These are phyloP conservation scores for Ectemnius lituratus DNA, from an alignment of 2,888 invertebrate species.

Conservation along the genomic window DNA sequence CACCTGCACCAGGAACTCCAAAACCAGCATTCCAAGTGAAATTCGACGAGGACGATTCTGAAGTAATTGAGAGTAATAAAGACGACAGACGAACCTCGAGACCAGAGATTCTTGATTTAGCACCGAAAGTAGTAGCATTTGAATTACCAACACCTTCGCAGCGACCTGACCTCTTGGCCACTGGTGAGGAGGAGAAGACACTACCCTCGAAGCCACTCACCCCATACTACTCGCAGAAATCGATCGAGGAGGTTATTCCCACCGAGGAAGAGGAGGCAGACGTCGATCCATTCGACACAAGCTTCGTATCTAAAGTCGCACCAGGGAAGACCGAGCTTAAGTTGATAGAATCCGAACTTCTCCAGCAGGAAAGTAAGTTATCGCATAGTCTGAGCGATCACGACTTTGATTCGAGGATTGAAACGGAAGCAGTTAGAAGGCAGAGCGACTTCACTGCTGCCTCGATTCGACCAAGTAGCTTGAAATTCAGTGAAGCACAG, in stretches of 20 bases:
- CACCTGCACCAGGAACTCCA: constrained; percentile 34
- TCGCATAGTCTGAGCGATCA: constrained; percentile 83
- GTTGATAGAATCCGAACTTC: constrained; percentile 80
- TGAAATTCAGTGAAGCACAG: constrained; percentile 47
- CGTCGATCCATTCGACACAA: constrained; percentile 85
- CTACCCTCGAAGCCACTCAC: constrained; percentile 85
- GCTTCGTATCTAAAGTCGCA: constrained; percentile 79
- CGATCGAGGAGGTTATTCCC: constrained; percentile 80
- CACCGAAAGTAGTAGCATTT: constrained; percentile 80
- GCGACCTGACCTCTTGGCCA: constrained; percentile 80
- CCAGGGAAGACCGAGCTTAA: constrained; percentile 81
- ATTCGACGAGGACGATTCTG: constrained; percentile 43
- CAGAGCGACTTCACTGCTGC: constrained; percentile 78
- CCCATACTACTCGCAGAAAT: constrained; percentile 86
- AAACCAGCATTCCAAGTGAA: constrained; percentile 50
- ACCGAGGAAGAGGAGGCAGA: constrained; percentile 78
- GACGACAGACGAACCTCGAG: constrained; percentile 80
- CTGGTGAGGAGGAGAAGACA: constrained; percentile 81
- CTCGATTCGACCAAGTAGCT: constrained; percentile 47
- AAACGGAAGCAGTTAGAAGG: constrained; percentile 72
- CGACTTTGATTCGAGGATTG: constrained; percentile 81
- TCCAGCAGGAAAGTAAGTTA: constrained; percentile 60
- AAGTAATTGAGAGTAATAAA: not conserved
- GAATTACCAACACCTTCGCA: constrained; percentile 80
- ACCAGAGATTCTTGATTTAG: constrained; percentile 80